phyloP scores from a whole-genome alignment of 2,797 vertebrate species.

The Centroberyx gerrardi region DNA sequence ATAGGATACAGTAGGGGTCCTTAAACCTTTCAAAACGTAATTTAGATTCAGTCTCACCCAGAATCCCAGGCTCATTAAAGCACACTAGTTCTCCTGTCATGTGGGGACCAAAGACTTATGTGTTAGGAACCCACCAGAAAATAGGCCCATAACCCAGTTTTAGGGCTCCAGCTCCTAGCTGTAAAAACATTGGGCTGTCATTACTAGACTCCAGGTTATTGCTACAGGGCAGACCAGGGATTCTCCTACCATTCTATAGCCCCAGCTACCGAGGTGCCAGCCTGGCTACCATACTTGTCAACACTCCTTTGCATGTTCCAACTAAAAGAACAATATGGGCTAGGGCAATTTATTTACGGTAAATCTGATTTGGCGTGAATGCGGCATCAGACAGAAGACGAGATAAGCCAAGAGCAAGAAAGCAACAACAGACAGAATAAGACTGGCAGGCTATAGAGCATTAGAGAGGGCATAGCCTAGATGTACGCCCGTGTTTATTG shows the following conservation, averaged over 20 bases:
- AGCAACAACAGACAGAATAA: neutral
- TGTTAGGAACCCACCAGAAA: constrained; percentile 6
- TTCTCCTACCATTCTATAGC: too few species aligned
- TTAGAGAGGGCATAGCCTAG: neutral
- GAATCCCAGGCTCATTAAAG: constrained; percentile 36
- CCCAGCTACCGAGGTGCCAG: too few species aligned
- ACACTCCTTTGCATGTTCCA: too few species aligned
- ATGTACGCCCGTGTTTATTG: too few species aligned
- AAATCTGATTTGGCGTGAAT: too few species aligned
- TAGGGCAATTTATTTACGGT: too few species aligned
- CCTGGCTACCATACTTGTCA: too few species aligned
- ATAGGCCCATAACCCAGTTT: neutral
- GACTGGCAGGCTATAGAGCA: neutral
- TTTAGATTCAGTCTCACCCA: constrained; percentile 14
- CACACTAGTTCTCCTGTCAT: constrained; percentile 5
- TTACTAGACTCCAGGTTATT: too few species aligned
- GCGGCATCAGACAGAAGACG: too few species aligned
- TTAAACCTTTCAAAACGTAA: constrained; percentile 11
- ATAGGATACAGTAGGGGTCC: constrained; percentile 8
- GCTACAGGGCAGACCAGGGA: too few species aligned
- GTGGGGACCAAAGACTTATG: neutral
- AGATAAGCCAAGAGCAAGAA: constrained; percentile 6
- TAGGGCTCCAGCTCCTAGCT: neutral
- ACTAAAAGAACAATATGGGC: too few species aligned
- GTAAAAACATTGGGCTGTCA: too few species aligned